Percentiles rank a stretch among this genome's conserved stretches.
Conservation (phyloP, 2,113 vertebrate genomes). For the Microcebus murinus region DNA sequence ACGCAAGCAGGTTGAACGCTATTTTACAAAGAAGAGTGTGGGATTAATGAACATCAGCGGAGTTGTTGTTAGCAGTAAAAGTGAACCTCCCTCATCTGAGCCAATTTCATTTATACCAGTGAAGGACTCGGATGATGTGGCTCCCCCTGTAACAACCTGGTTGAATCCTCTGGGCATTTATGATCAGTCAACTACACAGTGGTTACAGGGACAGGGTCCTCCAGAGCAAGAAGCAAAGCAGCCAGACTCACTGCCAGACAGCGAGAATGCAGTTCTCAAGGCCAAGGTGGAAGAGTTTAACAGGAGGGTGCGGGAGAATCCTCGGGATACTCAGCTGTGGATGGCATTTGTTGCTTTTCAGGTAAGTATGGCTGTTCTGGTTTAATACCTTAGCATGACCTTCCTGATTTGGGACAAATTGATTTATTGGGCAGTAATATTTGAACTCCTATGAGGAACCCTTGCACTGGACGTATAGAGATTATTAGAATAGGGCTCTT, state of each 20-base stretch:
- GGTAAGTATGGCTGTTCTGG: constrained; percentile 79
- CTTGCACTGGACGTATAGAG: accelerated
- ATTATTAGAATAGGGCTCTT: accelerated
- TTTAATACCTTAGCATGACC: accelerated
- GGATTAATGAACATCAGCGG: constrained; percentile 83
- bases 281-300: constrained; percentile 94
- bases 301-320: constrained; percentile 92
- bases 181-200: constrained; percentile 90
- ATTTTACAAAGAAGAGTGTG: constrained; percentile 87
- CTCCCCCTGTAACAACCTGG: constrained; percentile 60
- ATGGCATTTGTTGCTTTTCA: constrained; percentile 95
- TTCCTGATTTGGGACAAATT: background rate
- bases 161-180: constrained; percentile 95
- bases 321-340: constrained; percentile 91
- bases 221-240: constrained; percentile 74
- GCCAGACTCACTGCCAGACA: constrained; percentile 54
- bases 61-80: constrained; percentile 65
- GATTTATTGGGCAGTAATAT: accelerated
- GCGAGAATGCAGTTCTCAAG: constrained; percentile 61
- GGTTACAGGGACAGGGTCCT: constrained; percentile 93
- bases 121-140: constrained; percentile 63
- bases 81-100: background rate
- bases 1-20: constrained; percentile 85
- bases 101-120: constrained; percentile 85
- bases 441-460: background rate